Evolutionary conservation across 1,140 invertebrate genomes (phyloP), one percentile per base, ranked within the genome.

Genomic region (Catajapyx aquilonaris): DNA sequence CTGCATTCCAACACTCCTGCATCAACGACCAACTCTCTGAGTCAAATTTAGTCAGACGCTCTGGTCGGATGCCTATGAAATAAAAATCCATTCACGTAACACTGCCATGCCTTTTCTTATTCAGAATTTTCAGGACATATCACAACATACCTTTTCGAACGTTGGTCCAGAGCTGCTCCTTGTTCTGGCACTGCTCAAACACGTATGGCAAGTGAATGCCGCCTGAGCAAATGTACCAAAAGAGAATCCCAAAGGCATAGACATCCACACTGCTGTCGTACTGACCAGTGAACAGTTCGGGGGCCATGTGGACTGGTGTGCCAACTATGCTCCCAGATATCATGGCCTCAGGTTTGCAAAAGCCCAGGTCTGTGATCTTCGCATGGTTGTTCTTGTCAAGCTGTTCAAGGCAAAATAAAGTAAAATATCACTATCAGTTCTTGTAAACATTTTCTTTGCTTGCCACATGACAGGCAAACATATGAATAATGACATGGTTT

Each of bases 231-330:
- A 87, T 67, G 45, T 86, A 87, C 85, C 84, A 90, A 55, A 88
- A 86, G 16, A 90, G 56, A 36, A 91, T 81, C 1, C 84, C 85
- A 57, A 91, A 90, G 1, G 84, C 84, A 53, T 88, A 90, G 1
- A 88, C 74, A 51, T 91, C 84, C 11, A 91, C 84, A 41, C 72
- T 73, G 45, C 73, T 79, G 49, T 86, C 79, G 49, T 90, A 90
- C 43, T 72, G 66, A 0, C 77, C 76, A 28, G 69, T 72, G 31
- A 87, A 66, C 16, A 91, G 62, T 60, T 91, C 84, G 1, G 85
- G 85, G 20, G 84, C 81, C 85, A 91, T 90, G 51, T 90, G 84
- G 40, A 88, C 80, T 0, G 84, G 85, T 5, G 84, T 88, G 13
- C 84, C 84, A 7, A 83, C 78, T 37, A 83, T 69, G 44, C 75